These are phyloP conservation scores for Aethina tumida DNA, from an alignment of 1,140 invertebrate genomes.

Conservation along the genomic window DNA sequence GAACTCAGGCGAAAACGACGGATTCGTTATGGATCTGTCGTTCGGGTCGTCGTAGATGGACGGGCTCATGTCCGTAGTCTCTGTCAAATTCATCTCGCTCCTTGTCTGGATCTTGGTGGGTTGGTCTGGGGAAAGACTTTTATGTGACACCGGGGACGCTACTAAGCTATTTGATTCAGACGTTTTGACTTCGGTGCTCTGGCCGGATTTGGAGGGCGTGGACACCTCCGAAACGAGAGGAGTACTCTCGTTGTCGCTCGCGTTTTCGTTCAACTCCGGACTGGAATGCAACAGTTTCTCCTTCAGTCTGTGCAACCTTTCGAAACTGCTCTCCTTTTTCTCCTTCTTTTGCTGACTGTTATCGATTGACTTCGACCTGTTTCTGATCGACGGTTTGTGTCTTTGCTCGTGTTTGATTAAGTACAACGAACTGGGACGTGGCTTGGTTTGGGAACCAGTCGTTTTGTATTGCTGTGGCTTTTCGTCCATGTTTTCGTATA, in stretches of 20 bases:
- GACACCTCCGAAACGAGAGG: conserved; percentile 36
- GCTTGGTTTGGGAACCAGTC: conserved; percentile 11
- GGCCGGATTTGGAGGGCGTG: conserved; percentile 26
- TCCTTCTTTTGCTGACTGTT: conserved; percentile 15
- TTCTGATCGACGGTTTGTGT: conserved; percentile 14
- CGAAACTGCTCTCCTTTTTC: conserved; percentile 19
- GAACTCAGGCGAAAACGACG: conserved; percentile 1
- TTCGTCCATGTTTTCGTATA: conserved; percentile 20
- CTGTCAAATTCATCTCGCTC: conserved; percentile 22
- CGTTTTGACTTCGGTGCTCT: conserved; percentile 24
- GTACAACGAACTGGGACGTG: conserved; percentile 22
- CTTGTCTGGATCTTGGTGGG: conserved; percentile 9
- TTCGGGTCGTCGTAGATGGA: conserved; percentile 1
- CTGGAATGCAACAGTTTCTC: conserved; percentile 36
- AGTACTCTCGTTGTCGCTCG: conserved; percentile 36
- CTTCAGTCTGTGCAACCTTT: conserved; percentile 36
- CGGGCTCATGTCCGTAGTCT: conserved; percentile 10
- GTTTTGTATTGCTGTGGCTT: conserved; percentile 13
- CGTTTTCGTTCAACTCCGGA: conserved; percentile 29
- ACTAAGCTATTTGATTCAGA: conserved; percentile 25
- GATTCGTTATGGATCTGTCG: neutral
- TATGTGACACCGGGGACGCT: conserved; percentile 23
- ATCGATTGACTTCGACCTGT: conserved; percentile 33
- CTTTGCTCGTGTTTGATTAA: conserved; percentile 18
- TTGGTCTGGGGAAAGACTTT: conserved; percentile 26